A percentile compares a stretch with the other conserved stretches of the same genome.
Conservation (phyloP, 2,888 invertebrate genomes). For the Danaus chrysippus region DNA sequence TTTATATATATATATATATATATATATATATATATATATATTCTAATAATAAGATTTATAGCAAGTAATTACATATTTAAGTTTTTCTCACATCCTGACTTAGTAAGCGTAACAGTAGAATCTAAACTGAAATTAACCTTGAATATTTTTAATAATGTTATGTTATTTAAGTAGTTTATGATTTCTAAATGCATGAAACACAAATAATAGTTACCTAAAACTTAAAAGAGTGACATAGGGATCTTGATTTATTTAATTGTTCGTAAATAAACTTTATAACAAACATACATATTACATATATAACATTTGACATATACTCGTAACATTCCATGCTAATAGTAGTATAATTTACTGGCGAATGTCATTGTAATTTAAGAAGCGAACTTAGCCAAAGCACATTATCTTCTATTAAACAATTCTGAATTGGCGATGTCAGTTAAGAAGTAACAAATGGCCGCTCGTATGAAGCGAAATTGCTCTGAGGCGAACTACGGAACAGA, state of each 20-base stretch:
- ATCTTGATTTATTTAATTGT: too few species aligned
- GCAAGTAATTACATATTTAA: conserved; percentile 9
- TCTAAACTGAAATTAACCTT: conserved; percentile 15
- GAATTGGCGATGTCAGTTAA: conserved; percentile 25
- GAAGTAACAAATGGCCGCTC: conserved; percentile 29
- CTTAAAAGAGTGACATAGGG: too few species aligned
- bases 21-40: too few species aligned
- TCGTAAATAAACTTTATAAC: too few species aligned
- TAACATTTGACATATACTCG: too few species aligned
- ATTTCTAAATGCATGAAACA: background rate
- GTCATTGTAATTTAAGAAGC: background rate
- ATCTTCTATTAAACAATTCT: conserved; percentile 23
- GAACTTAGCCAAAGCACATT: background rate
- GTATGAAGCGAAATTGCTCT: conserved; percentile 30
- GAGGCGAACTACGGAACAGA: conserved; percentile 30
- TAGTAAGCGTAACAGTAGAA: conserved; percentile 15
- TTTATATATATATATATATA: too few species aligned
- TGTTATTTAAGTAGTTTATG: conserved; percentile 2
- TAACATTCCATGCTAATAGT: too few species aligned
- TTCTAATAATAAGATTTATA: background rate
- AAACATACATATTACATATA: too few species aligned
- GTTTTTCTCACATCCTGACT: conserved; percentile 12
- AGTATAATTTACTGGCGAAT: background rate
- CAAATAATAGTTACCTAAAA: too few species aligned
- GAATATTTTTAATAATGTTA: conserved; percentile 12